Evolutionary conservation across 2,888 invertebrate species (phyloP).

Genomic region (Nasonia oneida): DNA sequence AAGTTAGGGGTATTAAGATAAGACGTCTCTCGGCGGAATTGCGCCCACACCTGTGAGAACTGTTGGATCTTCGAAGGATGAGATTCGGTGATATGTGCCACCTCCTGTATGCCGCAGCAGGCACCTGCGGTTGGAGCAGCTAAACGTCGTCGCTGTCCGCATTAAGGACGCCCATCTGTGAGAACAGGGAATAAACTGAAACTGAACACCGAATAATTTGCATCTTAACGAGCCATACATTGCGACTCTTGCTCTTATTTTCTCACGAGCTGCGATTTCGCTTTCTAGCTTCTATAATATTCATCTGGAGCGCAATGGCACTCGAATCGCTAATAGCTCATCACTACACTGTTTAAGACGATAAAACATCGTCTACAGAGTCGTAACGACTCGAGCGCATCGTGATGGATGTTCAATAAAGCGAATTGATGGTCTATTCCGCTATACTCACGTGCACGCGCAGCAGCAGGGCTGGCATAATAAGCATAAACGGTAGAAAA

Average conservation of each 20-base stretch:
- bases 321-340: neutral
- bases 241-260: neutral
- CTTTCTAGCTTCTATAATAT: neutral
- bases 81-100: conserved; percentile 20
- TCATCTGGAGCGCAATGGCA: neutral
- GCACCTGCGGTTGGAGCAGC: conserved; percentile 24
- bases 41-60: conserved; percentile 30
- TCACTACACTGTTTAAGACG: neutral
- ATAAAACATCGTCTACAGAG: neutral
- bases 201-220: conserved; percentile 26
- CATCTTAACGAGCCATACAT: conserved; percentile 7
- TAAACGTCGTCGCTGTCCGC: neutral
- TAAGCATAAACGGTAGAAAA: neutral
- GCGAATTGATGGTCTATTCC: neutral
- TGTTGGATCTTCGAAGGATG: conserved; percentile 23
- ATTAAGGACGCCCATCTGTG: conserved; percentile 4
- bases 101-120: neutral
- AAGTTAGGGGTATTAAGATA: conserved; percentile 2
- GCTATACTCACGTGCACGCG: neutral
- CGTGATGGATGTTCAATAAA: neutral
- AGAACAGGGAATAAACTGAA: too few relatives aligned
- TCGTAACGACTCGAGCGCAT: neutral
- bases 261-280: neutral
- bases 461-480: neutral
- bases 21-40: neutral